phyloP scores from a whole-genome alignment of 2,888 invertebrate genomes.

The Eumacrocentrus americanus region DNA sequence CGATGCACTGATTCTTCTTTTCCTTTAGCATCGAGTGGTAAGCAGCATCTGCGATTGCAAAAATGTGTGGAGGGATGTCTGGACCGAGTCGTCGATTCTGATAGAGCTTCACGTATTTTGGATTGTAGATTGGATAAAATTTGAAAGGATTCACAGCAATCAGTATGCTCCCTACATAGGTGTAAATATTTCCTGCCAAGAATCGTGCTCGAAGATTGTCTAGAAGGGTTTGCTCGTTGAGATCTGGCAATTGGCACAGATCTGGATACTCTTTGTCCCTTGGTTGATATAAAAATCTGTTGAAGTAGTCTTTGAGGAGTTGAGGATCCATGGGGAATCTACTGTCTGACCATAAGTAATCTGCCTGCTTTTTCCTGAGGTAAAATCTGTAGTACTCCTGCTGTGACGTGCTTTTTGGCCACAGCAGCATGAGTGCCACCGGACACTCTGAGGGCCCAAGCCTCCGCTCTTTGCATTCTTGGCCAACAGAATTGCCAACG shows the following conservation, averaged over 20 bases:
- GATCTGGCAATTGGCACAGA: constrained; percentile 91
- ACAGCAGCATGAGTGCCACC: constrained; percentile 81
- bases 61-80: constrained; percentile 94
- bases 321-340: constrained; percentile 86
- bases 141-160: constrained; percentile 94
- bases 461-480: constrained; percentile 90
- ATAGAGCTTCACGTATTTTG: constrained; percentile 94
- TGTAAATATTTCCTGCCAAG: constrained; percentile 91
- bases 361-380: constrained; percentile 83
- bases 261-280: constrained; percentile 94
- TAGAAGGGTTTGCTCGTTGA: constrained; percentile 90
- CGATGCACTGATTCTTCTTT: constrained; percentile 90
- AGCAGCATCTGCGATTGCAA: constrained; percentile 93
- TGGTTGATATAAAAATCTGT: constrained; percentile 88
- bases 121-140: constrained; percentile 97
- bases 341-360: constrained; percentile 85
- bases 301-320: constrained; percentile 90
- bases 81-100: constrained; percentile 90
- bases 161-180: constrained; percentile 93
- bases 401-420: constrained; percentile 71
- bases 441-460: constrained; percentile 82
- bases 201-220: constrained; percentile 90
- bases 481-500: constrained; percentile 83
- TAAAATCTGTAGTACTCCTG: constrained; percentile 76
- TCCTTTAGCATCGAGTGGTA: constrained; percentile 94